phyloP scores from a whole-genome alignment of 1,140 invertebrate genomes.

The Apis cerana region DNA sequence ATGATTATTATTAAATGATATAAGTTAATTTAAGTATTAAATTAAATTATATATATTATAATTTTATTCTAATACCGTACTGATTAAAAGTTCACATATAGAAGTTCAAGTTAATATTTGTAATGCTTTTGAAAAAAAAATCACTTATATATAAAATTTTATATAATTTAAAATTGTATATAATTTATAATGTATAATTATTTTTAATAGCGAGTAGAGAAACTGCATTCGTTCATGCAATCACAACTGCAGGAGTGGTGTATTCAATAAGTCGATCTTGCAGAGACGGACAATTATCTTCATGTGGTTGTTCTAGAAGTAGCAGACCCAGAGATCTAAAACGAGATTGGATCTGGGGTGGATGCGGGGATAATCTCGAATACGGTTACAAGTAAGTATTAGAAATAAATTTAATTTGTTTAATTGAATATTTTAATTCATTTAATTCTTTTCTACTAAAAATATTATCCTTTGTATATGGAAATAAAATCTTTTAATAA shows the following conservation, averaged over 20 bases:
- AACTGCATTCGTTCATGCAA: conserved; percentile 94
- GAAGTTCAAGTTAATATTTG: too few species aligned
- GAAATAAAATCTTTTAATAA: too few species aligned
- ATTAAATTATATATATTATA: too few species aligned
- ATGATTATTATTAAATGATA: too few species aligned
- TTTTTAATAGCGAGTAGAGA: conserved; percentile 90
- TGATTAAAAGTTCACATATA: too few species aligned
- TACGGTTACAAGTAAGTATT: conserved; percentile 94
- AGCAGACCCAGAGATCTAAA: conserved; percentile 90
- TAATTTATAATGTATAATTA: too few species aligned
- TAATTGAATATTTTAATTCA: neutral
- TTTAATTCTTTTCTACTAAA: neutral
- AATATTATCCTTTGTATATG: too few species aligned
- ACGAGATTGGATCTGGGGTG: conserved; percentile 97
- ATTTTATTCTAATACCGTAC: too few species aligned
- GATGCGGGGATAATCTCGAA: conserved; percentile 97
- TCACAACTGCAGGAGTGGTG: conserved; percentile 94
- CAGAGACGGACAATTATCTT: conserved; percentile 92
- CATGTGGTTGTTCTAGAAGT: conserved; percentile 93
- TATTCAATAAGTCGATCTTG: conserved; percentile 93
- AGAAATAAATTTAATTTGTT: neutral
- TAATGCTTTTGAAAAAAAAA: too few species aligned
- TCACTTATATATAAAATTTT: too few species aligned
- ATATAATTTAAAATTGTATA: neutral
- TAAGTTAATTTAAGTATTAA: too few species aligned